Base-by-base conservation (phyloP, 2,113 vertebrate species). In the Lampris megalopsis region DNA sequence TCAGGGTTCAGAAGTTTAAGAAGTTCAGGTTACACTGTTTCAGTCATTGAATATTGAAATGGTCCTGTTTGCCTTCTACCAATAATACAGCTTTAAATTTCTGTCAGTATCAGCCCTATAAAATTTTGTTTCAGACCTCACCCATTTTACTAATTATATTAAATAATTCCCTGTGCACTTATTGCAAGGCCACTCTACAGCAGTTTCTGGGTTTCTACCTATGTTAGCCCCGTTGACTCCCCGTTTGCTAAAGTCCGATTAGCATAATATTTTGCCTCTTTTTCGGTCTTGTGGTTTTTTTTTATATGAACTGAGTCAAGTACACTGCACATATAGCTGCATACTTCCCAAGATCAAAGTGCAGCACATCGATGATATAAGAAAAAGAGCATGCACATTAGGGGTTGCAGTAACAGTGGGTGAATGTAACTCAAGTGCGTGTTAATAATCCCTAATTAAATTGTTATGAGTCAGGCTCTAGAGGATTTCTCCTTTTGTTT, bases 1-100 rank as follows among this genome's bases (percentile, higher is more conserved):
- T 53, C 37, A 71, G 60, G 10, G 63, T 37, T 79, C 53, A 24
- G 24, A 24, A 60, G 43, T 83, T 87, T 53, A 73, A 76, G 38
- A 80, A 24, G 24, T 24, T 24, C 24, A 24, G 24, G 24, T 24
- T 24, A 24, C 24, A 24, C 24, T 24, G 24, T 24, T 24, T 24
- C 24, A 24, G 24, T 24, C 24, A 24, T 24, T 24, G 24, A 24
- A 24, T 24, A 24, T 24, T 24, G 0, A 24, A 24, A 24, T 24
- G 24, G 4, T 45, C 43, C 45, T 64, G 43, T 49, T 49, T 62
- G 41, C 43, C 5, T 42, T 43, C 5, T 35, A 4, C 48, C 11
- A n/a, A 9, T 50, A 64, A 50, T 24, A 24, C 24, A 24, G 24
- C 24, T 24, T 24, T 24, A 24, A 24, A 24, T 24, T 24, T 24